Conservation (phyloP, 53 echinoderm and acorn worm species). For the Luidia sarsii region DNA sequence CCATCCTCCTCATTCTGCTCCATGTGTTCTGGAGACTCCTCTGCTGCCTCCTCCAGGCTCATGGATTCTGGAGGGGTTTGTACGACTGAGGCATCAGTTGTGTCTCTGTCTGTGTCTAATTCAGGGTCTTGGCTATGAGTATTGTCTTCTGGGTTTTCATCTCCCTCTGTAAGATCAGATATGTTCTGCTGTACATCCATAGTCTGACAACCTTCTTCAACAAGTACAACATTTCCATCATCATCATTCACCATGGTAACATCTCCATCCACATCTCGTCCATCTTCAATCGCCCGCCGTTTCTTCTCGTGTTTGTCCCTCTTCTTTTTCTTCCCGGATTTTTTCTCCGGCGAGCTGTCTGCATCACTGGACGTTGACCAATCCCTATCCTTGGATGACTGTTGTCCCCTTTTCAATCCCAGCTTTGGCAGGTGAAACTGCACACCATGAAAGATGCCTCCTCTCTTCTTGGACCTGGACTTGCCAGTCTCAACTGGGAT, state of each 20-base stretch:
- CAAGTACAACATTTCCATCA: not conserved
- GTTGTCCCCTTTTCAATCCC: slow-evolving; percentile 23
- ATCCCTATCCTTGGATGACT: not conserved
- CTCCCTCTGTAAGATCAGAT: not conserved
- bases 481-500: not conserved
- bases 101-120: not conserved
- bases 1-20: not conserved
- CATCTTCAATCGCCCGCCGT: not conserved
- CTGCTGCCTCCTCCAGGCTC: not conserved
- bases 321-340: slow-evolving; percentile 31
- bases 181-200: slow-evolving; percentile 1
- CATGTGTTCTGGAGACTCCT: not conserved
- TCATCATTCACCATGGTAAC: slow-evolving; percentile 14
- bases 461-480: slow-evolving; percentile 48
- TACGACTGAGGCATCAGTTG: not conserved
- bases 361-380: slow-evolving; percentile 23
- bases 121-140: not conserved
- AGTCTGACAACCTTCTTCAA: slow-evolving; percentile 22
- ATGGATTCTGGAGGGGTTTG: slow-evolving; percentile 3
- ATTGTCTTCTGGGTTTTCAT: not conserved
- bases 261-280: slow-evolving; percentile 5
- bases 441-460: slow-evolving; percentile 53
- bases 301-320: slow-evolving; percentile 8
- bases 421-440: slow-evolving; percentile 65
- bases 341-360: slow-evolving; percentile 33